Percentiles rank a stretch among this genome's conserved stretches.
These are phyloP conservation scores for Orientallactaga sibirica DNA, from an alignment of 2,797 vertebrate genomes.

Conservation along the genomic window DNA sequence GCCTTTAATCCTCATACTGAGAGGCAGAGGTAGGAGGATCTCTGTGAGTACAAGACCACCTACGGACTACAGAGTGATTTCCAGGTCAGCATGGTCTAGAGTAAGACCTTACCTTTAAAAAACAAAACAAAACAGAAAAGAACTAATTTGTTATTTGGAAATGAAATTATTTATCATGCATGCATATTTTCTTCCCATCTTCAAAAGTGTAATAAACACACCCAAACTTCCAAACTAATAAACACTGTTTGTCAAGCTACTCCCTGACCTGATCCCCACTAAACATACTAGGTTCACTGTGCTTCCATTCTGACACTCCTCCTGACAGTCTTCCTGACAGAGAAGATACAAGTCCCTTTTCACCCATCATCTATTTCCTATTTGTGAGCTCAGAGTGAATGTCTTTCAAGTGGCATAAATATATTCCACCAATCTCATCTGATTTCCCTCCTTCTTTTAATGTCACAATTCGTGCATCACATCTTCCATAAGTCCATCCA, in stretches of 20 bases:
- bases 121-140: neutral
- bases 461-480: neutral
- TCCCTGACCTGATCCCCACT: neutral
- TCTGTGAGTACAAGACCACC: too few species aligned
- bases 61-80: too few species aligned
- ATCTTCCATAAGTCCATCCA: neutral
- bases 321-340: neutral
- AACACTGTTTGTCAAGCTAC: neutral
- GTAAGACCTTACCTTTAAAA: too few species aligned
- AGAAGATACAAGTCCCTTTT: neutral
- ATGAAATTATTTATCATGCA: neutral
- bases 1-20: too few species aligned
- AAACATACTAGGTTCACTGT: neutral
- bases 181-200: neutral
- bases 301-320: neutral
- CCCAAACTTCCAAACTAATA: too few species aligned
- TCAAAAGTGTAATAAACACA: too few species aligned
- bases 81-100: too few species aligned
- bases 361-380: neutral
- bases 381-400: neutral
- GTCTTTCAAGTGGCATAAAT: neutral
- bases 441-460: neutral
- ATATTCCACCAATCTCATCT: neutral
- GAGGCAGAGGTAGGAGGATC: too few species aligned
- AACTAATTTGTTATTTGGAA: neutral